Base-by-base conservation (phyloP, 1,140 invertebrate species). In the Megalonaias nervosa region DNA sequence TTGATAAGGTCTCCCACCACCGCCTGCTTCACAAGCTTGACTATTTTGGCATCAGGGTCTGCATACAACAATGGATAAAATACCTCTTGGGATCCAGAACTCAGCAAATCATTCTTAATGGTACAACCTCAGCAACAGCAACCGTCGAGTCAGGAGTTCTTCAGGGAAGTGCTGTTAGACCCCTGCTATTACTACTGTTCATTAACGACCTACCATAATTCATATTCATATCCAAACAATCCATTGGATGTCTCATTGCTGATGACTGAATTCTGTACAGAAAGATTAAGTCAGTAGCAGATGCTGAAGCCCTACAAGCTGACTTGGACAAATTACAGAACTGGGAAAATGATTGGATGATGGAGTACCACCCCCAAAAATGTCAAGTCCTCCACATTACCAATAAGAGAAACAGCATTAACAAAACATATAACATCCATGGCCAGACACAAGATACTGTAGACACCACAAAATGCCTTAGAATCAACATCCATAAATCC, bases 181-280 rank as follows among this genome's bases (percentile, higher is more conserved):
- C 71, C 13, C 26, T 58, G 14, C 26, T 74, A 15, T 74, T 70
- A n/a, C 67, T 72, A 13, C 9, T 71, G 13, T 74, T 64, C 17
- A 75, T 71, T 57, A 79, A 75, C 56, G 77, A 79, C 38, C 60
- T 79, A 59, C 77, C 71, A 17, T 60, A 70, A 2, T 69, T 56
- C 17, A 38, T 78, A 2, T 69, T 56, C 17, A 38, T 78, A 16
- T 60, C 57, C 12, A 9, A n/a, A 15, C 4, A 62, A 19, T 75
- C 66, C 14, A 73, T 2, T 21, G 61, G 57, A 13, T 21, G 76
- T 0, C 21, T 71, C n/a, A 71, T 77, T 67, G 75, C 75, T 13
- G 75, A 77, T 60, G 69, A 69, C 31, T 61, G 76, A 48, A 71
- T 61, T 14, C 71, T 78, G 9, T 78, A 78, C 23, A 17, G 66